Percentiles rank a stretch among this genome's conserved stretches.
These are phyloP conservation scores for Lepidocolaptes lacrymiger DNA, from an alignment of 2,797 vertebrate genomes.

Conservation along the genomic window DNA sequence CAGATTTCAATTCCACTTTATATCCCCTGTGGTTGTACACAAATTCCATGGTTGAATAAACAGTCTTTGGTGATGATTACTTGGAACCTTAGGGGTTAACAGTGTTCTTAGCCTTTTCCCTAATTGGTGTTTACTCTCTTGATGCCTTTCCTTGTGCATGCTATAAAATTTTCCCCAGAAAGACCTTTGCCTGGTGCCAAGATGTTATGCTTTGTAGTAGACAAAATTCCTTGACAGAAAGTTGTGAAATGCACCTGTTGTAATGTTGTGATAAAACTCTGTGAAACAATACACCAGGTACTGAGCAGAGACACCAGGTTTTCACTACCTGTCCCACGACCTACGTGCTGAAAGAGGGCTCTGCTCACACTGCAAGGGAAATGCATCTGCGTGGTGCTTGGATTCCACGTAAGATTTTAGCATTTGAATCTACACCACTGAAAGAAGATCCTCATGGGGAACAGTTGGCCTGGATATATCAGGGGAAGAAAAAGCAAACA, in stretches of 20 bases:
- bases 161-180: background rate
- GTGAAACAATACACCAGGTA: background rate
- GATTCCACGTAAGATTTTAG: background rate
- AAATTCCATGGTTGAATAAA: slow-evolving; percentile 36
- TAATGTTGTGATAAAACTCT: background rate
- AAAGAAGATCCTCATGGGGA: background rate
- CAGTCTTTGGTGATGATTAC: slow-evolving; percentile 16
- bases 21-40: slow-evolving; percentile 21
- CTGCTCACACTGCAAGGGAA: background rate
- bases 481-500: background rate
- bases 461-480: background rate
- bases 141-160: background rate
- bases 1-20: slow-evolving; percentile 37
- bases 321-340: background rate
- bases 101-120: slow-evolving; percentile 46
- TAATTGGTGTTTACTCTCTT: slow-evolving; percentile 46
- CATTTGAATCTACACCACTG: background rate
- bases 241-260: background rate
- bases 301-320: background rate
- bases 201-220: background rate
- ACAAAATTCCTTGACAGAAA: background rate
- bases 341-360: background rate
- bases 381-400: background rate
- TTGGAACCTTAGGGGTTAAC: slow-evolving; percentile 57
- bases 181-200: background rate